Conservation (phyloP, 37 sponge, comb jelly and placozoan genomes). For the Halisarca cf. caerulea region DNA sequence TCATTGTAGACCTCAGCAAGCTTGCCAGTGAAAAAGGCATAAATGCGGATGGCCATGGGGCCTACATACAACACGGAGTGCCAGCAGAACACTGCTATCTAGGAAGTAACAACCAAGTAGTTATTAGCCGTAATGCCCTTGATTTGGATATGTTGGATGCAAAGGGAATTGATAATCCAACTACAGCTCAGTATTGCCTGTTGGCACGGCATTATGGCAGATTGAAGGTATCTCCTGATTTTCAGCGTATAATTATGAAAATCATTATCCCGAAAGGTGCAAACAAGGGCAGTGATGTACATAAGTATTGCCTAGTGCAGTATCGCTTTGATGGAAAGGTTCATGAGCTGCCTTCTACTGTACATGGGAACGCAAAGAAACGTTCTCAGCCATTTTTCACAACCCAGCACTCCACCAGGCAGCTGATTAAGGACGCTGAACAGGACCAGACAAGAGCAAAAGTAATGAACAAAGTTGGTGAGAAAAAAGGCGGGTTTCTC, state of each 20-base stretch:
- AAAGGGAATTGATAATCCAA: not conserved
- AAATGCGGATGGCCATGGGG: not conserved
- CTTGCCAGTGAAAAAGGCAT: not conserved
- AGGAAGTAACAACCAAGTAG: not conserved
- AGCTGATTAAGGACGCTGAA: not conserved
- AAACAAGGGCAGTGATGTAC: not conserved
- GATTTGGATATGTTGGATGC: not conserved
- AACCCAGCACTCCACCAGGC: constrained; percentile 1
- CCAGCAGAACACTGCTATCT: not conserved
- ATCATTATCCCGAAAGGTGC: not conserved
- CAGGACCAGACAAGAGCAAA: not conserved
- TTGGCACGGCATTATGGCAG: not conserved
- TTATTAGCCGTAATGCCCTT: not conserved
- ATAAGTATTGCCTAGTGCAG: not conserved
- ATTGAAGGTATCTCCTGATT: not conserved
- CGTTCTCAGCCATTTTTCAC: not conserved
- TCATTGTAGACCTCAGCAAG: constrained; percentile 11
- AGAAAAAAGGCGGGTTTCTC: not conserved
- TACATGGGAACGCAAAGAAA: constrained; percentile 6
- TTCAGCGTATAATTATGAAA: not conserved
- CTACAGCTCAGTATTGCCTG: not conserved
- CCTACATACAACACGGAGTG: constrained; percentile 6
- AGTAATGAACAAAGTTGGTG: not conserved
- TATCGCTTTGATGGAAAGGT: not conserved
- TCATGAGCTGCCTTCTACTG: not conserved